A percentile compares a stretch with the other conserved stretches of the same genome.
phyloP scores from a whole-genome alignment of 2,113 vertebrate genomes.

The Pipa parva region DNA sequence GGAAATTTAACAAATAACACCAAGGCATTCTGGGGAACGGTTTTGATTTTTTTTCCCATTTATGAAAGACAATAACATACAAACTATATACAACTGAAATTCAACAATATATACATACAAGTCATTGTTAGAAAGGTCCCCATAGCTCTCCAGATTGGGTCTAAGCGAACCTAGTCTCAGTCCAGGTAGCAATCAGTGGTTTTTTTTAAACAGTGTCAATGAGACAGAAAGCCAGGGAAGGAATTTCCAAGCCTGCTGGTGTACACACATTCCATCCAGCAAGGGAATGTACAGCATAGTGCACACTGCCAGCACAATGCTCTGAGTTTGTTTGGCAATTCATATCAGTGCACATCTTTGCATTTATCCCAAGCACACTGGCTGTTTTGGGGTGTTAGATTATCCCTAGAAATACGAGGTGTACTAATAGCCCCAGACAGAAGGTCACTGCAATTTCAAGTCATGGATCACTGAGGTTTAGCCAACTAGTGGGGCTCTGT shows the following conservation, averaged over 20 bases:
- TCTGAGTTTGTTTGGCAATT: too few relatives aligned
- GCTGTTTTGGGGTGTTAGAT: too few relatives aligned
- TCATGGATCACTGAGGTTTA: constrained; percentile 59
- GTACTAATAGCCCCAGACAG: constrained; percentile 54
- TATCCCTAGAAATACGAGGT: constrained; percentile 54
- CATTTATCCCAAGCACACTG: too few relatives aligned
- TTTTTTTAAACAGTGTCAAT: constrained; percentile 54
- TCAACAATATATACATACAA: constrained; percentile 97
- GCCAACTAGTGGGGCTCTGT: constrained; percentile 46
- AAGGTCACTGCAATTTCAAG: constrained; percentile 43
- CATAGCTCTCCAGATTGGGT: constrained; percentile 52
- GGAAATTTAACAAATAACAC: background rate
- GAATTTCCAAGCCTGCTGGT: background rate
- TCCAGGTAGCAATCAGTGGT: constrained; percentile 42
- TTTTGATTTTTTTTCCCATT: constrained; percentile 89
- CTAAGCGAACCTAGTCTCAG: constrained; percentile 51
- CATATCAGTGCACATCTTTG: constrained; percentile 58
- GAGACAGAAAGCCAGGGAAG: constrained; percentile 45
- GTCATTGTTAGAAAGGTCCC: constrained; percentile 66
- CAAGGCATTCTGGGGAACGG: constrained; percentile 3
- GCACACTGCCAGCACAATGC: too few relatives aligned
- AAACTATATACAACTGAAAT: constrained; percentile 99
- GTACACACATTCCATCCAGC: too few relatives aligned
- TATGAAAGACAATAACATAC: constrained; percentile 97
- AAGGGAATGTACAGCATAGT: too few relatives aligned